Evolutionary conservation across 35 echinoderm and acorn worm species (phyloP).

Genomic region (Ophiothrix spiculata): DNA sequence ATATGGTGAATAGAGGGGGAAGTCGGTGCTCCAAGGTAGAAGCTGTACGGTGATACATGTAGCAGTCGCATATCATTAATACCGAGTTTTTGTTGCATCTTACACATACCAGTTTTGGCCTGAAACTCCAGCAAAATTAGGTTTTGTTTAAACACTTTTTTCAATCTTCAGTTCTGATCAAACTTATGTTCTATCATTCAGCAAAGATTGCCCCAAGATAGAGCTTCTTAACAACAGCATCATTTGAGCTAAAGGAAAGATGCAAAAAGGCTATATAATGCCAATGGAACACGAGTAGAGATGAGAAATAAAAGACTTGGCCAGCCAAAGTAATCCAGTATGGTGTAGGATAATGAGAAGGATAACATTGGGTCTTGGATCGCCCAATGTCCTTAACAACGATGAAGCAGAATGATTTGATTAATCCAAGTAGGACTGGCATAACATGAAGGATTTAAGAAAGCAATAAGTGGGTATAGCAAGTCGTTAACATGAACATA

Average conservation of each 20-base stretch:
- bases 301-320: not conserved
- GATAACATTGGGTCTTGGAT: not conserved
- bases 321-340: not conserved
- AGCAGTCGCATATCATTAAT: slow-evolving; percentile 6
- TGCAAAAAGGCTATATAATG: not conserved
- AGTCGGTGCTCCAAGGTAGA: not conserved
- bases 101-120: slow-evolving; percentile 4
- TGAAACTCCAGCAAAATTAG: slow-evolving; percentile 3
- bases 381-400: slow-evolving; percentile 7
- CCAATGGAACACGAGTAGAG: slow-evolving; percentile 7
- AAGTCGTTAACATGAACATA: too few relatives aligned
- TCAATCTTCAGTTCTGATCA: not conserved
- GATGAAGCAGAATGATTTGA: not conserved
- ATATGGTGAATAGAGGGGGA: not conserved
- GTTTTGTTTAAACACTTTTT: slow-evolving; percentile 10
- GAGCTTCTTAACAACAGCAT: not conserved
- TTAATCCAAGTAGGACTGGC: not conserved
- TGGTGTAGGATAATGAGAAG: not conserved
- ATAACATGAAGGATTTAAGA: not conserved
- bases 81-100: not conserved
- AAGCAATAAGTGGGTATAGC: not conserved
- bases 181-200: not conserved
- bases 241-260: not conserved
- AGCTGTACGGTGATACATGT: not conserved
- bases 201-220: not conserved